Conservation (phyloP, 2,797 vertebrate genomes). For the Micropoecilia bifurca region DNA sequence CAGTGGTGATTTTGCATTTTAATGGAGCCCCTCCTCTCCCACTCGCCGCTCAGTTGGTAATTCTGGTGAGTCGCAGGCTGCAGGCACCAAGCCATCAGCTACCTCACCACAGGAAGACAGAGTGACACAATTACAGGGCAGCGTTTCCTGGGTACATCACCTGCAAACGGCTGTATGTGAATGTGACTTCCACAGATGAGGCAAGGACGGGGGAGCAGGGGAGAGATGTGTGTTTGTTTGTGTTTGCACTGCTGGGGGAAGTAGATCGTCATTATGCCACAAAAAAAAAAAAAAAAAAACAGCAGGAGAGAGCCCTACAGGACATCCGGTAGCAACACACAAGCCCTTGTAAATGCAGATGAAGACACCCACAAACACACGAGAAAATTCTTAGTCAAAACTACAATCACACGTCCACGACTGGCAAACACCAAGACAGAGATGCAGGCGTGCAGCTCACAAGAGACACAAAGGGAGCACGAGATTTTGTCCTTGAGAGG, state of each 20-base stretch:
- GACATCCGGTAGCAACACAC: slow-evolving; percentile 22
- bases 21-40: slow-evolving; percentile 68
- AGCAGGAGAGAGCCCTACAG: slow-evolving; percentile 26
- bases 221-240: slow-evolving; percentile 29
- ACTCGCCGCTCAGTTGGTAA: slow-evolving; percentile 58
- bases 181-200: slow-evolving; percentile 61
- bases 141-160: slow-evolving; percentile 74
- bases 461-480: slow-evolving; percentile 28
- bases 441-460: slow-evolving; percentile 12
- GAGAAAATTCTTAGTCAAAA: slow-evolving; percentile 10
- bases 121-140: slow-evolving; percentile 75
- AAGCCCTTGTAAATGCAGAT: slow-evolving; percentile 26
- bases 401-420: not conserved
- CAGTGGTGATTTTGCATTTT: slow-evolving; percentile 84
- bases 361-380: slow-evolving; percentile 20
- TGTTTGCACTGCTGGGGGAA: slow-evolving; percentile 22
- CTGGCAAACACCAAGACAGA: slow-evolving; percentile 17
- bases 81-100: slow-evolving; percentile 54
- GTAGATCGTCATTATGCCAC: slow-evolving; percentile 44
- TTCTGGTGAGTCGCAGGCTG: slow-evolving; percentile 64
- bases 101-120: slow-evolving; percentile 71
- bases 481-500: slow-evolving; percentile 78
- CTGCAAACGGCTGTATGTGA: slow-evolving; percentile 76
- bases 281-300: slow-evolving; percentile 11
- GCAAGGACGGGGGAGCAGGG: slow-evolving; percentile 26